Evolutionary conservation across 2,113 vertebrate species (phyloP).

Genomic region (Phalacrocorax aristotelis): DNA sequence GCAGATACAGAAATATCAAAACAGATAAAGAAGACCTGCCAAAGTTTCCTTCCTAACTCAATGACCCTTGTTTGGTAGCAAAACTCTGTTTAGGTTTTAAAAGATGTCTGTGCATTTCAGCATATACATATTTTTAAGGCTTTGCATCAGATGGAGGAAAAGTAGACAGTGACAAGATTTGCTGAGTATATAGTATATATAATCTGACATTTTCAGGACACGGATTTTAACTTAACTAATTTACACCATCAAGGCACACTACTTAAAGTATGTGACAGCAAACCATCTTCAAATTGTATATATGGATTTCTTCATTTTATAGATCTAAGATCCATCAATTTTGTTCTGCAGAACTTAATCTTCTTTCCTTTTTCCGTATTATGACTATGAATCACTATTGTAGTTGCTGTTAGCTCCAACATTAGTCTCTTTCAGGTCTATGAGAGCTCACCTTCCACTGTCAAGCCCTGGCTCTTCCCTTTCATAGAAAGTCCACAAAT

Average conservation of each 20-base stretch:
- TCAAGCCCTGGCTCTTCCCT: background rate
- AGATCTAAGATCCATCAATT: background rate
- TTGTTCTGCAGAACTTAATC: conserved; percentile 22
- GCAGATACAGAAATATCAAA: background rate
- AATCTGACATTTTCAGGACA: conserved; percentile 58
- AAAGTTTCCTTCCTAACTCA: background rate
- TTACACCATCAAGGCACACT: conserved; percentile 34
- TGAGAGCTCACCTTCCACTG: background rate
- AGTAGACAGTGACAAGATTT: conserved; percentile 56
- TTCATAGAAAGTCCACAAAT: background rate
- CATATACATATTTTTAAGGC: conserved; percentile 12
- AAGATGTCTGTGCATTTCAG: background rate
- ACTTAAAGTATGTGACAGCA: conserved; percentile 4
- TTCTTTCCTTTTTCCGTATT: background rate
- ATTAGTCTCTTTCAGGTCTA: background rate
- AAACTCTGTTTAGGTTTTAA: background rate
- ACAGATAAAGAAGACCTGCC: background rate
- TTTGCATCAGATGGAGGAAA: conserved; percentile 42
- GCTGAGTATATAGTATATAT: background rate
- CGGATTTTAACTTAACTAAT: conserved; percentile 45
- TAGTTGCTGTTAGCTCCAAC: background rate
- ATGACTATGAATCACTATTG: background rate
- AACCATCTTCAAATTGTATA: background rate
- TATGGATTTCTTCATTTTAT: background rate
- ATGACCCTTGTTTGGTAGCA: background rate